Evolutionary conservation across 2,888 invertebrate species (phyloP), one percentile per base, ranked within the genome.

Genomic region (Chydorus sphaericus): DNA sequence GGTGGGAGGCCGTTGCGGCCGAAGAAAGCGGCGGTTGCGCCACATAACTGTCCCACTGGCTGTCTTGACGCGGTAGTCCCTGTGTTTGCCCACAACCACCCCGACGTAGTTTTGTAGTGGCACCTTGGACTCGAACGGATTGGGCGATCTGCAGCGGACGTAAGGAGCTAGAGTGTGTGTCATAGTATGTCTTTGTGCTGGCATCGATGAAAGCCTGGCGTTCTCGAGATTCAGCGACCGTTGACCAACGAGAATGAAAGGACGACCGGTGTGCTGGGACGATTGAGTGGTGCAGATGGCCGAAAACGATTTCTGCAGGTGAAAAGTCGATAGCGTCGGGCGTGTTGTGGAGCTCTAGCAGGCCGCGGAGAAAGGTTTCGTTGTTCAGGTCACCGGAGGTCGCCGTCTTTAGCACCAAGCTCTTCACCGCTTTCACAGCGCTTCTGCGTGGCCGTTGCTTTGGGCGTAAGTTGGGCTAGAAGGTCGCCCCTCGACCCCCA

Each of bases 391-490:
- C 33, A 14, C 33, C 33, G 33, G 33, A 10, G 8, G 33, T 8
- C 14, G 33, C 33, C 33, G 14, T 14, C 33, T 33, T 33, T 33
- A 33, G 33, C 14, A 33, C 33, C 14, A 33, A 14, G 14, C 14
- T 8, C 14, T 33, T 33, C 8, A 33, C 33, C 8, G 33, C 33
- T 14, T 33, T 33, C 33, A 33, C 33, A 10, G 33, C 33, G 44
- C 48, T 49, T 54, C 44, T 18, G 54, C 44, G 33, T 36, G 48
- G n/a, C 55, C 48, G 30, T 55, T 55, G 8, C 16, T 26, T 29
- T 55, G 48, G 16, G 55, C 20, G 37, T 55, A 50, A 38, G 50
- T 26, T 33, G 57, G 49, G 26, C 31, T 44, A 16, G 49, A 37
- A 5, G 11, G 30, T 16, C n/a, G 5, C n/a, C 30, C 44, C n/a